These are phyloP conservation scores for Phrynosoma blainvillii DNA, from an alignment of 2,113 vertebrate genomes.

Conservation along the genomic window DNA sequence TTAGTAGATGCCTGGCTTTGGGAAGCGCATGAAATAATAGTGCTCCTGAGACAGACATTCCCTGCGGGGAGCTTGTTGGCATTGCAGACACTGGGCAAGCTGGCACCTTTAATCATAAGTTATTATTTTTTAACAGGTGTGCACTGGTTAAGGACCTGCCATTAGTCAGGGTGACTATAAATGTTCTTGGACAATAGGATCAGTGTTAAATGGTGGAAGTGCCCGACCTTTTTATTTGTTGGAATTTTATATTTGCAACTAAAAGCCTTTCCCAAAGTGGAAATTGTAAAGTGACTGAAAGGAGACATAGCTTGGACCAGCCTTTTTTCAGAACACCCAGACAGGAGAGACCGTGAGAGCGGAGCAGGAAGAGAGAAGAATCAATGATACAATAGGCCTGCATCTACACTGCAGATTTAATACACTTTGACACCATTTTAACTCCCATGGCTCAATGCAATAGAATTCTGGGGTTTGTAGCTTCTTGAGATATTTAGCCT, in stretches of 20 bases:
- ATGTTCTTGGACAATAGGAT: slow-evolving; percentile 5
- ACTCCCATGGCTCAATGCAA: too few species aligned
- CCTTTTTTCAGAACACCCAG: too few species aligned
- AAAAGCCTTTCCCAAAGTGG: background rate
- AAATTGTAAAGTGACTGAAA: background rate
- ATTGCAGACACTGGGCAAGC: background rate
- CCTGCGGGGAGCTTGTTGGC: slow-evolving; percentile 13
- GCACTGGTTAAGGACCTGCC: background rate
- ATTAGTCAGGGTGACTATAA: slow-evolving; percentile 10
- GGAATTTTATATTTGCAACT: background rate
- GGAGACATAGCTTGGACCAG: too few species aligned
- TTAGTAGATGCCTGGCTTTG: background rate
- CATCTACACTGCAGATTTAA: too few species aligned
- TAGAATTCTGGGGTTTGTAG: too few species aligned
- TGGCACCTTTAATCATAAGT: background rate
- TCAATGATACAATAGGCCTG: background rate
- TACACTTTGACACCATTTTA: too few species aligned
- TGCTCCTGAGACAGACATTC: background rate
- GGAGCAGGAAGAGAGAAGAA: background rate
- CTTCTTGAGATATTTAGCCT: too few species aligned
- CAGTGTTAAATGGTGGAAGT: background rate
- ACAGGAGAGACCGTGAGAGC: background rate
- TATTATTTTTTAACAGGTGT: background rate
- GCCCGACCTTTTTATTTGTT: background rate
- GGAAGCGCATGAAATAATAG: slow-evolving; percentile 10